Conservation (phyloP, 2,797 vertebrate genomes). For the Danio tinwini region DNA sequence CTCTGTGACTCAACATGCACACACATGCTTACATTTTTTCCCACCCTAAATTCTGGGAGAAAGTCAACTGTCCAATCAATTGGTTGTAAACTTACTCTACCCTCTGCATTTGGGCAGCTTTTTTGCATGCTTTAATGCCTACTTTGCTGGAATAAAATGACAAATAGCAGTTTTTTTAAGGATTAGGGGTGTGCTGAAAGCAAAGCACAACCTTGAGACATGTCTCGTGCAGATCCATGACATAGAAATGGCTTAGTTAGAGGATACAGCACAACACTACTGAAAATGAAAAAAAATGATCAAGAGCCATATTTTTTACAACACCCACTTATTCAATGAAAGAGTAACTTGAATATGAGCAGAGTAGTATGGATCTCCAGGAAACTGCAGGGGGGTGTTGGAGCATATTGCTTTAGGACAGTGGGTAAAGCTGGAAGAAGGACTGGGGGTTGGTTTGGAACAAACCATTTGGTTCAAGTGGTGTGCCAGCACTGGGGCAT, state of each 20-base stretch:
- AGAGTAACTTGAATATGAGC: conserved; percentile 48
- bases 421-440: conserved; percentile 42
- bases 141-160: conserved; percentile 70
- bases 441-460: conserved; percentile 41
- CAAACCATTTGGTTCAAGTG: conserved; percentile 59
- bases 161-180: conserved; percentile 79
- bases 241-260: conserved; percentile 74
- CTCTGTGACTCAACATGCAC: conserved; percentile 65
- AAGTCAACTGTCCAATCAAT: conserved; percentile 76
- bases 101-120: conserved; percentile 42
- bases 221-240: conserved; percentile 62
- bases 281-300: background rate
- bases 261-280: conserved; percentile 58
- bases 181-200: conserved; percentile 76
- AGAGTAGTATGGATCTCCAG: conserved; percentile 37
- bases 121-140: conserved; percentile 68
- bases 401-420: conserved; percentile 51
- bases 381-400: conserved; percentile 20
- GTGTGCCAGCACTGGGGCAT: conserved; percentile 64
- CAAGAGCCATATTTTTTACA: background rate
- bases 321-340: conserved; percentile 27
- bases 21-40: conserved; percentile 41
- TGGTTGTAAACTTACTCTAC: conserved; percentile 64
- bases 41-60: conserved; percentile 62
- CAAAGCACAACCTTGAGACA: conserved; percentile 81